phyloP scores from a whole-genome alignment of 2,113 vertebrate species.

The Vidua macroura region DNA sequence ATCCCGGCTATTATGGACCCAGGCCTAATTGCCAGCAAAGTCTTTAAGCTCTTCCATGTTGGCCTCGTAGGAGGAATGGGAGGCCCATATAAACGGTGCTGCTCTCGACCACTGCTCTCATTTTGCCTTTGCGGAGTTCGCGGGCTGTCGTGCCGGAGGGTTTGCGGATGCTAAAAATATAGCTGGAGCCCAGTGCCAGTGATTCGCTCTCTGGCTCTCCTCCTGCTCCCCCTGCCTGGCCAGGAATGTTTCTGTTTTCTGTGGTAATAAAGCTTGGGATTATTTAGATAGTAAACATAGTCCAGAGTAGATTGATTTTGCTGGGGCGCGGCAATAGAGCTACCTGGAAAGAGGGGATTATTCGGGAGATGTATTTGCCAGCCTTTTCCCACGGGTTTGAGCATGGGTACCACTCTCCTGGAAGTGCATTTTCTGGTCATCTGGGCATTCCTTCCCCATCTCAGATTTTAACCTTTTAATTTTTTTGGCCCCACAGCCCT shows the following conservation, averaged over 20 bases:
- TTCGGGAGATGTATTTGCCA: neutral
- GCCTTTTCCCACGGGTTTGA: neutral
- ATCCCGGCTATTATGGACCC: slow-evolving; percentile 74
- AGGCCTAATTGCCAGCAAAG: slow-evolving; percentile 74
- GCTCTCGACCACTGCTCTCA: slow-evolving; percentile 23
- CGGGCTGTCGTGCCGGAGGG: slow-evolving; percentile 38
- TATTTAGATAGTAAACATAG: slow-evolving; percentile 46
- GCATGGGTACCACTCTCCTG: accelerated
- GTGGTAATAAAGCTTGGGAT: slow-evolving; percentile 63
- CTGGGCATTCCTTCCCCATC: neutral
- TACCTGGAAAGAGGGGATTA: neutral
- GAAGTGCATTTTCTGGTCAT: neutral
- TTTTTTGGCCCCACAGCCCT: slow-evolving; percentile 76
- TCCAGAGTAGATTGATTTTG: slow-evolving; percentile 7
- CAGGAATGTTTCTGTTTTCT: slow-evolving; percentile 70
- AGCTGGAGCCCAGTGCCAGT: slow-evolving; percentile 41
- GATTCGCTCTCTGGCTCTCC: neutral
- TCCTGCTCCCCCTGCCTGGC: neutral
- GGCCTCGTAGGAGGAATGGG: slow-evolving; percentile 58
- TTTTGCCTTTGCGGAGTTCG: slow-evolving; percentile 14
- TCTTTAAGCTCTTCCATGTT: slow-evolving; percentile 68
- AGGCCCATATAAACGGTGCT: slow-evolving; percentile 16
- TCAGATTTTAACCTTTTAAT: neutral
- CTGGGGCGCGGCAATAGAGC: neutral
- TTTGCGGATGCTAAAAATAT: slow-evolving; percentile 61